phyloP scores from a whole-genome alignment of 2,888 invertebrate species.

The Heteromyza rotundicornis region DNA sequence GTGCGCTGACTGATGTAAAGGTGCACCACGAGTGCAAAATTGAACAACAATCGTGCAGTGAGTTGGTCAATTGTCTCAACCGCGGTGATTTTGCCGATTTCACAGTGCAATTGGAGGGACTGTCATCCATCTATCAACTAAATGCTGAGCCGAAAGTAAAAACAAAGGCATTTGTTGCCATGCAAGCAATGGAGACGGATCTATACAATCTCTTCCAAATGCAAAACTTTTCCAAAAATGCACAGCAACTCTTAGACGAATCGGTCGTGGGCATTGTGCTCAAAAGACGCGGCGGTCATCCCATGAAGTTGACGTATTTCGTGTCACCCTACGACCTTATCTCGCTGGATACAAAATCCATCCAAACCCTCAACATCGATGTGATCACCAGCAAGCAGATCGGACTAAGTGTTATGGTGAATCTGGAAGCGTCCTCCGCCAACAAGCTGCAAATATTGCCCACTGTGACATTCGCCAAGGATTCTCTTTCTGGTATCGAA shows the following conservation, averaged over 20 bases:
- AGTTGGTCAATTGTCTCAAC: slow-evolving; percentile 82
- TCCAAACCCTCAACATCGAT: slow-evolving; percentile 78
- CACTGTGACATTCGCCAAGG: slow-evolving; percentile 50
- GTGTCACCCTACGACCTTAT: slow-evolving; percentile 91
- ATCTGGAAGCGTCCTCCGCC: slow-evolving; percentile 87
- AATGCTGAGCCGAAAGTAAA: slow-evolving; percentile 93
- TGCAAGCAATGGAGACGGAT: slow-evolving; percentile 91
- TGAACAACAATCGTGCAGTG: slow-evolving; percentile 85
- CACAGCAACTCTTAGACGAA: slow-evolving; percentile 76
- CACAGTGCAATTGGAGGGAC: slow-evolving; percentile 88
- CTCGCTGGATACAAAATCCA: slow-evolving; percentile 75
- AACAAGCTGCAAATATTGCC: slow-evolving; percentile 66
- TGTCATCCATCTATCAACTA: slow-evolving; percentile 90
- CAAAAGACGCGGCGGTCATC: slow-evolving; percentile 85
- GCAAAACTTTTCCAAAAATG: slow-evolving; percentile 75
- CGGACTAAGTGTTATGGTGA: slow-evolving; percentile 87
- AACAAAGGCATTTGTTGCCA: slow-evolving; percentile 89
- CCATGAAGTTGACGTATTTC: slow-evolving; percentile 93
- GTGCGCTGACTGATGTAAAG: slow-evolving; percentile 85
- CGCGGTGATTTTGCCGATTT: slow-evolving; percentile 91
- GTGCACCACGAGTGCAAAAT: slow-evolving; percentile 90
- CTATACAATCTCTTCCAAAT: slow-evolving; percentile 80
- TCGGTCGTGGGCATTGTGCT: slow-evolving; percentile 88
- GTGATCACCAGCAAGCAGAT: slow-evolving; percentile 72
- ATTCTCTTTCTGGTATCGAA: slow-evolving; percentile 43